Conservation (phyloP, 2,113 vertebrate genomes). For the Tympanuchus pallidicinctus region DNA sequence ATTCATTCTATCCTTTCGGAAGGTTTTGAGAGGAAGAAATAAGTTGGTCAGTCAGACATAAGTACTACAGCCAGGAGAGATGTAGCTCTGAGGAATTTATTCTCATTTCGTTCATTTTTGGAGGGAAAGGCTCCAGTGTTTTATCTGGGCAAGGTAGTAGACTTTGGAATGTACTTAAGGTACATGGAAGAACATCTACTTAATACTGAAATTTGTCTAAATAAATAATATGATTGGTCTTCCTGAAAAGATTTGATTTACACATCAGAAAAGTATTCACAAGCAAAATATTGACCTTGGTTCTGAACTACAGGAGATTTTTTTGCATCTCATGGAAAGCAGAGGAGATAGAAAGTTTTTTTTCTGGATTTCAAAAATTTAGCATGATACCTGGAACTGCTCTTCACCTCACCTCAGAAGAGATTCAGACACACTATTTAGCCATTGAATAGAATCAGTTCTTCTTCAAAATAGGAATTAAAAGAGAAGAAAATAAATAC, state of each 20-base stretch:
- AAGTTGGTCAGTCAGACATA: neutral
- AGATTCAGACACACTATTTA: neutral
- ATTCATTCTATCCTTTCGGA: neutral
- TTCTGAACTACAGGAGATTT: neutral
- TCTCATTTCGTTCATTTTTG: neutral
- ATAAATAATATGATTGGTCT: neutral
- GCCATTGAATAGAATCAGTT: neutral
- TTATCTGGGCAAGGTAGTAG: neutral
- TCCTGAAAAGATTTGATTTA: neutral
- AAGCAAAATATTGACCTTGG: neutral
- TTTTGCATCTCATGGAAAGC: neutral
- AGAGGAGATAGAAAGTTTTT: neutral
- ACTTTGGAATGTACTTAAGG: neutral
- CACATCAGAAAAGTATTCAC: neutral
- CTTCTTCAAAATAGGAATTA: neutral
- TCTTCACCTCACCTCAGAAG: neutral
- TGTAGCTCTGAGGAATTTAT: neutral
- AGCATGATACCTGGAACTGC: neutral
- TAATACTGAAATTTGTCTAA: neutral
- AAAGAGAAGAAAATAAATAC: neutral
- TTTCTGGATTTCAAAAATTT: neutral
- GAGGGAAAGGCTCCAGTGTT: neutral
- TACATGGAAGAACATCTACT: neutral
- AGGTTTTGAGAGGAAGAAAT: neutral
- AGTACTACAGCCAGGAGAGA: accelerated